Conservation (phyloP, 2,113 vertebrate species). For the Syrrhaptes paradoxus region DNA sequence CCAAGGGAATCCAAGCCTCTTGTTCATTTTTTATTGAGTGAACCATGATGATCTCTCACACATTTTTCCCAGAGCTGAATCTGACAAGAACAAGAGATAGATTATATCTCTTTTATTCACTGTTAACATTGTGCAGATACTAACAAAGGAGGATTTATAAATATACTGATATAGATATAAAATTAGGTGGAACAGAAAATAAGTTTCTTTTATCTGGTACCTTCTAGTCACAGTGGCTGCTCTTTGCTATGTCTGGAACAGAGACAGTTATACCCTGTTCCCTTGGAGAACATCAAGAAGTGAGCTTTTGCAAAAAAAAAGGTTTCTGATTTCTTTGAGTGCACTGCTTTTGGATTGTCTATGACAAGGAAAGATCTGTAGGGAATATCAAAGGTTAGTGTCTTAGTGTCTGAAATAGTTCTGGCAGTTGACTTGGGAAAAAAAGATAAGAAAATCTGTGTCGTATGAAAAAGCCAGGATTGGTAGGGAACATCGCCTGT, state of each 20-base stretch:
- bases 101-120: not conserved
- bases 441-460: not conserved
- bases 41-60: not conserved
- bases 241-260: not conserved
- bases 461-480: not conserved
- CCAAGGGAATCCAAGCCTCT: not conserved
- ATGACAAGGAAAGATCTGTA: conserved; percentile 1
- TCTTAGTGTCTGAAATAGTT: not conserved
- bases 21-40: not conserved
- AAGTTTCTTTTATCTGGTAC: not conserved
- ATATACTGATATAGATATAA: not conserved
- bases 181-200: not conserved
- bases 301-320: not conserved
- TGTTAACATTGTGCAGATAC: not conserved
- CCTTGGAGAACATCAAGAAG: not conserved
- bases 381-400: not conserved
- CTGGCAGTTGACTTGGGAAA: not conserved
- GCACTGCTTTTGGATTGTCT: not conserved
- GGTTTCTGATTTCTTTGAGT: not conserved
- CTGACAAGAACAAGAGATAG: not conserved
- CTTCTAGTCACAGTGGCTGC: not conserved
- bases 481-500: not conserved
- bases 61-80: not conserved
- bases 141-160: not conserved
- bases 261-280: not conserved